Evolutionary conservation across 2,797 vertebrate genomes (phyloP).

Genomic region (Thalassophryne amazonica): DNA sequence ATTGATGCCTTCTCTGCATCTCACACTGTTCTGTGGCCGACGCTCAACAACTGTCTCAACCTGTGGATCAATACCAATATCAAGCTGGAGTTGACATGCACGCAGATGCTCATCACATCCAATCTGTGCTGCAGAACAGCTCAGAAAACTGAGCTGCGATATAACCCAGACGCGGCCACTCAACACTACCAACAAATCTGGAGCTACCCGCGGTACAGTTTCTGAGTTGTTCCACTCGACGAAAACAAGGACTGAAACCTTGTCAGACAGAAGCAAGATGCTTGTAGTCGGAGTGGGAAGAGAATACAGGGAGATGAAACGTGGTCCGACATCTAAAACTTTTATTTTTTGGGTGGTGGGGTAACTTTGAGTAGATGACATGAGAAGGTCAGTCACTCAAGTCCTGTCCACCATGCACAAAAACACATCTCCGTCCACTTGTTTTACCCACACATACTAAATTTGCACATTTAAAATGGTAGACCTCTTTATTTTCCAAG

Average conservation of each 20-base stretch:
- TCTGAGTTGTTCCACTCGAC: slow-evolving; percentile 45
- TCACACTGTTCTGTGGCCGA: slow-evolving; percentile 5
- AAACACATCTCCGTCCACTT: slow-evolving; percentile 34
- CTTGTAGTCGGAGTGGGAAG: slow-evolving; percentile 36
- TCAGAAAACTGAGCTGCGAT: slow-evolving; percentile 56
- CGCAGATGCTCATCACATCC: slow-evolving; percentile 47
- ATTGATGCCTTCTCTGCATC: neutral
- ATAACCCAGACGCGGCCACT: slow-evolving; percentile 57
- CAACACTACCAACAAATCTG: slow-evolving; percentile 7
- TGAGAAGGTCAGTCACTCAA: slow-evolving; percentile 29
- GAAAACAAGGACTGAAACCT: slow-evolving; percentile 33
- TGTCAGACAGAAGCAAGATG: slow-evolving; percentile 61
- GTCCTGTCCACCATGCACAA: no score
- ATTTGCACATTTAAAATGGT: slow-evolving; percentile 59
- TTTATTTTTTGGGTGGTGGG: no score
- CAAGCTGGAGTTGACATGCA: slow-evolving; percentile 38
- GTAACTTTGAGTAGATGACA: slow-evolving; percentile 48
- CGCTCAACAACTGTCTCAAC: slow-evolving; percentile 38
- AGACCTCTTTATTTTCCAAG: slow-evolving; percentile 44
- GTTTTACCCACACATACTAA: slow-evolving; percentile 49
- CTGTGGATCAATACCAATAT: slow-evolving; percentile 57
- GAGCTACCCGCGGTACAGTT: slow-evolving; percentile 5
- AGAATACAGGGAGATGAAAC: slow-evolving; percentile 10
- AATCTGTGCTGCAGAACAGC: slow-evolving; percentile 38
- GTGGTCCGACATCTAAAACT: no score